phyloP scores from a whole-genome alignment of 1,140 invertebrate species.

The Achroia grisella region DNA sequence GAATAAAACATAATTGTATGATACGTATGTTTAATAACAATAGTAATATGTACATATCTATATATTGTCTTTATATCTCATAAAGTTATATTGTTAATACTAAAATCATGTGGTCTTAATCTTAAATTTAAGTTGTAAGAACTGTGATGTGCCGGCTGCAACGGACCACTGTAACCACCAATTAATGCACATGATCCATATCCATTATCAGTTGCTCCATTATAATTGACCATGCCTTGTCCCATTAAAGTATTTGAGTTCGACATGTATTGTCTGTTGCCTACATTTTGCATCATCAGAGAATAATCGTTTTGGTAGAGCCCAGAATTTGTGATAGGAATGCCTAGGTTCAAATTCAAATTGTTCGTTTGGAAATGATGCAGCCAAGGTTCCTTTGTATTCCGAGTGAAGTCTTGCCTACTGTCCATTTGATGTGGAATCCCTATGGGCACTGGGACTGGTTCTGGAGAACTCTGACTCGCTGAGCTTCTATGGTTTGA shows the following conservation, averaged over 20 bases:
- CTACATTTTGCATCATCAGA: conserved; percentile 64
- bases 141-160: conserved; percentile 53
- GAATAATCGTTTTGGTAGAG: conserved; percentile 69
- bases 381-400: conserved; percentile 58
- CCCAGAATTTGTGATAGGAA: conserved; percentile 46
- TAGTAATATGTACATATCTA: neutral
- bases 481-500: conserved; percentile 46
- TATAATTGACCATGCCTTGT: conserved; percentile 42
- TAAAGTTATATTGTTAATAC: conserved; percentile 67
- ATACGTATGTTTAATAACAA: neutral
- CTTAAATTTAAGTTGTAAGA: conserved; percentile 69
- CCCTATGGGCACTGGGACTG: conserved; percentile 56
- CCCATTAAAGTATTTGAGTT: conserved; percentile 47
- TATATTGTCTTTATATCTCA: conserved; percentile 18
- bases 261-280: conserved; percentile 47
- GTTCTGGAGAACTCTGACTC: conserved; percentile 49
- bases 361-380: conserved; percentile 62
- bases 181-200: conserved; percentile 59
- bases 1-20: neutral
- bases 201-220: conserved; percentile 31
- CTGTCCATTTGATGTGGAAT: conserved; percentile 49
- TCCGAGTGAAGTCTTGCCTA: conserved; percentile 46
- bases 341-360: conserved; percentile 60
- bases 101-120: conserved; percentile 66
- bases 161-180: conserved; percentile 44